These are phyloP conservation scores for Bicyclus anynana DNA, from an alignment of 1,140 invertebrate genomes.

Conservation along the genomic window DNA sequence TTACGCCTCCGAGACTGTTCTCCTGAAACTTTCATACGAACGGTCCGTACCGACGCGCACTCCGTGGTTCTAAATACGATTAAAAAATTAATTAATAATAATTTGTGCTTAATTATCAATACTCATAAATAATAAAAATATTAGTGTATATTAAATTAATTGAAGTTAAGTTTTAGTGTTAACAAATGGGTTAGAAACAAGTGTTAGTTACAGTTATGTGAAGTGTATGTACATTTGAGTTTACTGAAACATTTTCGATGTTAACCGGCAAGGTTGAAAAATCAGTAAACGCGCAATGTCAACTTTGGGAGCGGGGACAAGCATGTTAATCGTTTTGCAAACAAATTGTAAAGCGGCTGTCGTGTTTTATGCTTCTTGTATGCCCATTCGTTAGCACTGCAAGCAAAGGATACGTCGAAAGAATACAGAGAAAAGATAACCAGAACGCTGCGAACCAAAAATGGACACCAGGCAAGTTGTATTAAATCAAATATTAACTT, in stretches of 20 bases:
- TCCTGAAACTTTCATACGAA: conserved; percentile 45
- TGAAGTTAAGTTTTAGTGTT: neutral
- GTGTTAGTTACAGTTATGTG: conserved; percentile 14
- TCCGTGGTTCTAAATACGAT: neutral
- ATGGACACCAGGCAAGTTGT: conserved; percentile 62
- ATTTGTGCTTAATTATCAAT: neutral
- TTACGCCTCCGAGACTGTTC: conserved; percentile 30
- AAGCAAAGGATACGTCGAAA: conserved; percentile 39
- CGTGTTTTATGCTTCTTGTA: conserved; percentile 48
- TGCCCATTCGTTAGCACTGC: conserved; percentile 57
- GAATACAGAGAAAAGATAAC: conserved; percentile 42
- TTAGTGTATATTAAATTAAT: neutral
- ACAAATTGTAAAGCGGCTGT: conserved; percentile 52
- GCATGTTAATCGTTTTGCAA: conserved; percentile 68
- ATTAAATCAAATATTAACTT: conserved; percentile 9
- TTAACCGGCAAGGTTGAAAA: conserved; percentile 51
- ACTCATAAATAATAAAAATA: neutral
- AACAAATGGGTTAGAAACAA: neutral
- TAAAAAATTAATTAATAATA: neutral
- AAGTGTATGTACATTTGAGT: conserved; percentile 44
- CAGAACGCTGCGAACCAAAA: conserved; percentile 29
- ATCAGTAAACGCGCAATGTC: conserved; percentile 67
- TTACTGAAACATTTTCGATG: conserved; percentile 53
- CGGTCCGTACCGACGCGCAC: neutral
- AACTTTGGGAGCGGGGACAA: conserved; percentile 62